A percentile compares a stretch with the other conserved stretches of the same genome.
Conservation (phyloP, 2,797 vertebrate genomes). For the Silurus aristotelis region DNA sequence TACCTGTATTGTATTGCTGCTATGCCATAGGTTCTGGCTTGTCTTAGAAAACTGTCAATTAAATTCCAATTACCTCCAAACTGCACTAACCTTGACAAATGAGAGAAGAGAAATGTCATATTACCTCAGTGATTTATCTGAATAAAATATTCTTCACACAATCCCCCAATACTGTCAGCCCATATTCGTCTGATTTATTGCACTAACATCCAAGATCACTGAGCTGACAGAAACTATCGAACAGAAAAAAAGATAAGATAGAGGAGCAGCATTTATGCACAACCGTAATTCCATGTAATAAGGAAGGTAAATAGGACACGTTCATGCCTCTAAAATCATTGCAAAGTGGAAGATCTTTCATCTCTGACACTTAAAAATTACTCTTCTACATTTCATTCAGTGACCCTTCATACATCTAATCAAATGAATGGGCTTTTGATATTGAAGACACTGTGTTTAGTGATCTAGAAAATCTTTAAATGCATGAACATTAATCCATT, state of each 20-base stretch:
- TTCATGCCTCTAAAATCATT: not conserved
- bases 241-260: not conserved
- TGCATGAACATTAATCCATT: not conserved
- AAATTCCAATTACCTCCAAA: conserved; percentile 47
- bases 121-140: not conserved
- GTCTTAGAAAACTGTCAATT: conserved; percentile 52
- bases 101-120: conserved; percentile 26
- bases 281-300: not conserved
- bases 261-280: not conserved
- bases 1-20: conserved; percentile 64
- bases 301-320: conserved; percentile 3
- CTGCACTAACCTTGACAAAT: conserved; percentile 54
- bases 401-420: not conserved
- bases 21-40: conserved; percentile 68
- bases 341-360: not conserved
- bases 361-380: not conserved
- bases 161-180: not conserved
- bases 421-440: not conserved
- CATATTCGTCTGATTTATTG: conserved; percentile 51
- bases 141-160: not conserved
- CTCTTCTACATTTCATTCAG: not conserved
- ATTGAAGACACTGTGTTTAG: not conserved
- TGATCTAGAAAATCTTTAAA: not conserved
- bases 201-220: conserved; percentile 9
- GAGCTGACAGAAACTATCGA: conserved; percentile 23